Evolutionary conservation across 2,888 invertebrate genomes (phyloP), one percentile per base, ranked within the genome.

Genomic region (Agriopis aurantiaria): DNA sequence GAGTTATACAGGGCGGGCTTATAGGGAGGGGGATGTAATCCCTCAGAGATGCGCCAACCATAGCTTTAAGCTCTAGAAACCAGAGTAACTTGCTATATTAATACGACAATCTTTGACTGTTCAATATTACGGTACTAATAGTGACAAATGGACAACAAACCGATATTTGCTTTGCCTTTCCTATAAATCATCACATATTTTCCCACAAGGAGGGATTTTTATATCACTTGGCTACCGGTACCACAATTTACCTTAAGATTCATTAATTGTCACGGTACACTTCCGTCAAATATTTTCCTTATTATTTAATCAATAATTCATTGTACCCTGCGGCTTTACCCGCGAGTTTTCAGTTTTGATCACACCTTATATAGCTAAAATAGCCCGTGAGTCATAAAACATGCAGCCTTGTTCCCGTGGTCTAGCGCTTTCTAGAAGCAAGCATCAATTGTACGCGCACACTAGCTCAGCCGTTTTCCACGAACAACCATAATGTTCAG

Each of bases 401-500:
- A 5, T 41, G 11, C 23, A 57, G 23, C 8, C 46, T 46, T 23
- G 17, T 23, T 2, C 17, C 33, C 33, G 0, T 17, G 33, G 52
- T 61, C 43, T 43, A 43, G 33, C 43, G 11, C 41, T n/a, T 55
- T 57, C 45, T 58, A 57, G 43, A 57, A 56, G 33, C 49, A 43
- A 14, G 33, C 40, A 52, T 60, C 58, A 40, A 65, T 65, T 65
- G 68, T 57, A 74, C 65, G 68, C 71, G 65, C 70, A 51, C 61
- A 48, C 49, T 49, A 72, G 64, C 56, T 49, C 57, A 58, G 12
- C 64, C 23, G 45, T 40, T 82, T 90, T 90, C 88, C 81, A 76
- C 82, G 88, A 89, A 88, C 77, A 80, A 75, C 76, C 82, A 78
- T 82, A 83, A 84, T 79, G 82, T 79, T 80, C 60, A 75, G 76